A percentile compares a stretch with the other conserved stretches of the same genome.
Conservation (phyloP, 2,888 invertebrate species). For the Sphecodes monilicornis region DNA sequence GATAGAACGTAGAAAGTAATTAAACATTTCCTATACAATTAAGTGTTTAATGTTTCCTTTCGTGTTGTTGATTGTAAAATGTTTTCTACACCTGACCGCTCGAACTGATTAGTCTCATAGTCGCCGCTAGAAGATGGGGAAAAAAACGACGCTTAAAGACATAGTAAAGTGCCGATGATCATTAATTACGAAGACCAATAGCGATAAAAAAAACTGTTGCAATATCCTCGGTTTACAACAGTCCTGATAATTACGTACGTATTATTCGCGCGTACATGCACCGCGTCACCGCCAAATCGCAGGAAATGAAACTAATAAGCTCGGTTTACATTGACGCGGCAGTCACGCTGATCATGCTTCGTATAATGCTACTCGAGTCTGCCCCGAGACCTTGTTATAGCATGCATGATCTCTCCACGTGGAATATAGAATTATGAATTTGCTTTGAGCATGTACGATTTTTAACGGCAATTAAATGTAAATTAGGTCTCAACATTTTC, state of each 20-base stretch:
- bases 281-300: constrained; percentile 25
- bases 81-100: neutral
- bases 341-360: constrained; percentile 16
- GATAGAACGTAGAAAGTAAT: neutral
- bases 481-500: neutral
- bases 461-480: neutral
- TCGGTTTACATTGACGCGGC: constrained; percentile 27
- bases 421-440: constrained; percentile 5
- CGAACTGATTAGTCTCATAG: neutral
- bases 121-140: neutral
- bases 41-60: neutral
- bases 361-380: constrained; percentile 1
- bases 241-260: constrained; percentile 36
- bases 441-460: neutral
- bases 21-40: neutral
- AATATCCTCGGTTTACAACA: constrained; percentile 21
- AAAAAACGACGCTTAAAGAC: neutral
- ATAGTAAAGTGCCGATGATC: neutral
- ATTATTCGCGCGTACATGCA: constrained; percentile 33
- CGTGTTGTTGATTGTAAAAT: neutral
- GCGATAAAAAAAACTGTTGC: constrained; percentile 4
- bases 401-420: neutral
- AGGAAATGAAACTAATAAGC: constrained; percentile 46
- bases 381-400: neutral
- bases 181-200: neutral